A percentile compares a stretch with the other conserved stretches of the same genome.
These are phyloP conservation scores for Criorhina ranunculi DNA, from an alignment of 2,888 invertebrate species.

Conservation along the genomic window DNA sequence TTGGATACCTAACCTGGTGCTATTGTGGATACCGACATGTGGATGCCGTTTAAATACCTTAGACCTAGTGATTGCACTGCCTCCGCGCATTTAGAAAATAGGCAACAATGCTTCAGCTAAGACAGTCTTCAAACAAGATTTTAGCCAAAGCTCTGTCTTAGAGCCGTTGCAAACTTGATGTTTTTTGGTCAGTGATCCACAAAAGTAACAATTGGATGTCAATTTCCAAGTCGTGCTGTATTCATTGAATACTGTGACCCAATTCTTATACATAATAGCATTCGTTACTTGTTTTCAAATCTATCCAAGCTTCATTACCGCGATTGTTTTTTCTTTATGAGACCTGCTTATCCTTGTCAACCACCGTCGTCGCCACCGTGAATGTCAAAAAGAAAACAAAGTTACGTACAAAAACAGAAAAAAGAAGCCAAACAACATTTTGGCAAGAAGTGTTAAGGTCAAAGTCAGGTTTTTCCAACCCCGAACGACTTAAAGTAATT, in stretches of 20 bases:
- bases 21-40: no score
- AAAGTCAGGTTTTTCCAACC: conserved; percentile 52
- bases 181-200: no score
- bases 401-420: conserved; percentile 1
- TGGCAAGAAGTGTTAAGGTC: conserved; percentile 63
- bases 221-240: no score
- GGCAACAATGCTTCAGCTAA: no score
- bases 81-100: no score
- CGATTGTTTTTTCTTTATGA: not conserved
- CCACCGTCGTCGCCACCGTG: not conserved
- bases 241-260: not conserved
- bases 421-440: conserved; percentile 40
- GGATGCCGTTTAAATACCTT: no score
- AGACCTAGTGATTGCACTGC: no score
- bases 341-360: not conserved
- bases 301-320: not conserved
- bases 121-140: no score
- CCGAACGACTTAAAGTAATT: conserved; percentile 29
- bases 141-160: no score
- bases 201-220: no score
- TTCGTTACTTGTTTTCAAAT: not conserved
- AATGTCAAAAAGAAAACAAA: conserved; percentile 8
- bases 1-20: no score
- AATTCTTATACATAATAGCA: not conserved
- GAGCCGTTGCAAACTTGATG: no score